Conservation (phyloP, 2,888 invertebrate genomes). For the Hirtodrosophila confusa region DNA sequence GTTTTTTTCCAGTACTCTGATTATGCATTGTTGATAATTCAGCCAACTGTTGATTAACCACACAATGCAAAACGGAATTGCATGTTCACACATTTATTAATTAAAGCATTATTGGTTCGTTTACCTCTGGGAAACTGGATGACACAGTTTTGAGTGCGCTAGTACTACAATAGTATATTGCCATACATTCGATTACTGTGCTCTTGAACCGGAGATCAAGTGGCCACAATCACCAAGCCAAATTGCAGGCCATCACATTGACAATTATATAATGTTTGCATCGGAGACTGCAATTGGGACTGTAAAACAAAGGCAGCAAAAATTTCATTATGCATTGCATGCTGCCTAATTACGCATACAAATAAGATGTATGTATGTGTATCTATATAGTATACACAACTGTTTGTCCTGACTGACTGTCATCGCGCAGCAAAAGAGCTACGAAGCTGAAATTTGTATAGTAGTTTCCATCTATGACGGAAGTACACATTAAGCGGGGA, state of each 20-base stretch:
- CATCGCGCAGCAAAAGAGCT: no score
- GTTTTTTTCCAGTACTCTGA: not conserved
- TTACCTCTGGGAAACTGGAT: slow-evolving; percentile 57
- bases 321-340: slow-evolving; percentile 17
- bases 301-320: slow-evolving; percentile 7
- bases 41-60: slow-evolving; percentile 18
- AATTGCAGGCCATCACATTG: slow-evolving; percentile 38
- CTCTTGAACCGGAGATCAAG: slow-evolving; percentile 72
- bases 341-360: not conserved
- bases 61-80: slow-evolving; percentile 15
- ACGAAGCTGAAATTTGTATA: no score
- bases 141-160: slow-evolving; percentile 4
- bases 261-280: slow-evolving; percentile 50
- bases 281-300: slow-evolving; percentile 23
- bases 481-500: no score
- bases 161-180: not conserved
- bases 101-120: slow-evolving; percentile 55
- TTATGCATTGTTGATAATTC: slow-evolving; percentile 22
- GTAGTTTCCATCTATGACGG: no score
- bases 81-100: slow-evolving; percentile 20
- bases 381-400: no score
- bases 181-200: slow-evolving; percentile 23
- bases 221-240: slow-evolving; percentile 23
- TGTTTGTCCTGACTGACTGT: no score
- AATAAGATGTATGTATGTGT: slow-evolving; percentile 7